Conservation (phyloP, 2,113 vertebrate species). For the Phylloscopus whistleri region DNA sequence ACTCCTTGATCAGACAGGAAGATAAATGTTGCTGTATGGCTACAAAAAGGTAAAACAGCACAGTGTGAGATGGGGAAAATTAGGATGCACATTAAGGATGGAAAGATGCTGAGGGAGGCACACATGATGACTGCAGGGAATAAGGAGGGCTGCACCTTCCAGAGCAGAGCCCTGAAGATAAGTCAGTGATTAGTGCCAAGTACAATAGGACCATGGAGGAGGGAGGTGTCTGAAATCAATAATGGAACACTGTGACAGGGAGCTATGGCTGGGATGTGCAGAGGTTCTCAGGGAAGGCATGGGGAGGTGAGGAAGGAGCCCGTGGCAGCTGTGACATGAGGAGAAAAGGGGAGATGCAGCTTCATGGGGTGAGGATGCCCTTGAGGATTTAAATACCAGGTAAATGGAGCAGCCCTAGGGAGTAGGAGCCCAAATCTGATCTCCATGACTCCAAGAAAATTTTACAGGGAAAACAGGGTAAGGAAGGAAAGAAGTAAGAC, state of each 20-base stretch:
- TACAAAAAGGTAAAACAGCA: not conserved
- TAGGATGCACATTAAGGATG: not conserved
- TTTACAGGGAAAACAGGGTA: not conserved
- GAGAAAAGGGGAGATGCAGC: not conserved
- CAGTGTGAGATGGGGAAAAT: not conserved
- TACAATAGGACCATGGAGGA: not conserved
- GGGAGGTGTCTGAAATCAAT: not conserved
- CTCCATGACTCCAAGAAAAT: not conserved
- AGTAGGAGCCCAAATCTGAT: not conserved
- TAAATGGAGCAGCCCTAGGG: not conserved
- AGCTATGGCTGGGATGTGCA: not conserved
- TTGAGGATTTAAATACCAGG: not conserved
- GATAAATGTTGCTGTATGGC: not conserved
- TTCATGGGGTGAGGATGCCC: no score
- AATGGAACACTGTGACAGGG: not conserved
- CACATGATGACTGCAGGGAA: not conserved
- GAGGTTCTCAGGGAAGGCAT: not conserved
- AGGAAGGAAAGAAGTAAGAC: not conserved
- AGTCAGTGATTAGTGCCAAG: not conserved
- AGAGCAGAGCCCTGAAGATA: not conserved
- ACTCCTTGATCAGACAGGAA: not conserved
- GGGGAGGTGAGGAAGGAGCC: not conserved
- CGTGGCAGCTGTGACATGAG: not conserved
- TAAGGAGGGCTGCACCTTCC: accelerated
- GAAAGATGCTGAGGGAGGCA: not conserved